A percentile compares a stretch with the other conserved stretches of the same genome.
phyloP scores from a whole-genome alignment of 2,797 vertebrate genomes.

The Knipowitschia caucasica region DNA sequence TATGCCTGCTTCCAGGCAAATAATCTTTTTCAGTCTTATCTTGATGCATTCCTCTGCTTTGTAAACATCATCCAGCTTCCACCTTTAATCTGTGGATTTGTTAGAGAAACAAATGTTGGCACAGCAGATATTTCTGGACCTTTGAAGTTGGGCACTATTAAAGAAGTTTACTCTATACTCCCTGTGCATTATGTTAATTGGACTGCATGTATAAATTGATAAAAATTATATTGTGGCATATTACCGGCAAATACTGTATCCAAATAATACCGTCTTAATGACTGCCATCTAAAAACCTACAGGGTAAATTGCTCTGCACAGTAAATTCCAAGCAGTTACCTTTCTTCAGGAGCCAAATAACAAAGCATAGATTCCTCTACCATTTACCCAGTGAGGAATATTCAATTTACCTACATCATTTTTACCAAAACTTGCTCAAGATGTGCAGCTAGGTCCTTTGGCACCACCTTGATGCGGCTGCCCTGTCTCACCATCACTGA shows the following conservation, averaged over 20 bases:
- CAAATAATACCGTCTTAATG: no score
- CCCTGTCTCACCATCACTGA: neutral
- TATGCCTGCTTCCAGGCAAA: constrained; percentile 15
- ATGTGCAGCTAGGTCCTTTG: neutral
- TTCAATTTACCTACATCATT: neutral
- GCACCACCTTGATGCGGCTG: neutral
- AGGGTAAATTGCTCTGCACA: neutral
- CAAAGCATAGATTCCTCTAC: neutral
- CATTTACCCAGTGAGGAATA: neutral
- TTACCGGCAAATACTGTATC: no score
- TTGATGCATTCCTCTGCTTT: constrained; percentile 24
- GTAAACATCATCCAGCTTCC: constrained; percentile 27
- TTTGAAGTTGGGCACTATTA: neutral
- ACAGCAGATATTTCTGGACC: neutral
- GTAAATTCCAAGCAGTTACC: no score
- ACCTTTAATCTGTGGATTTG: constrained; percentile 3
- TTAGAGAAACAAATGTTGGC: neutral
- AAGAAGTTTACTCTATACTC: neutral
- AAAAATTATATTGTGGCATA: no score
- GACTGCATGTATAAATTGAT: neutral
- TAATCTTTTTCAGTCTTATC: constrained; percentile 26
- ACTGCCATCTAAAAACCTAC: no score
- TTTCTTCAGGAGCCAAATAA: no score
- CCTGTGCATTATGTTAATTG: neutral
- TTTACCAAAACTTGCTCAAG: neutral